Conservation (phyloP, 1,140 invertebrate species). For the Scylla paramamosain region DNA sequence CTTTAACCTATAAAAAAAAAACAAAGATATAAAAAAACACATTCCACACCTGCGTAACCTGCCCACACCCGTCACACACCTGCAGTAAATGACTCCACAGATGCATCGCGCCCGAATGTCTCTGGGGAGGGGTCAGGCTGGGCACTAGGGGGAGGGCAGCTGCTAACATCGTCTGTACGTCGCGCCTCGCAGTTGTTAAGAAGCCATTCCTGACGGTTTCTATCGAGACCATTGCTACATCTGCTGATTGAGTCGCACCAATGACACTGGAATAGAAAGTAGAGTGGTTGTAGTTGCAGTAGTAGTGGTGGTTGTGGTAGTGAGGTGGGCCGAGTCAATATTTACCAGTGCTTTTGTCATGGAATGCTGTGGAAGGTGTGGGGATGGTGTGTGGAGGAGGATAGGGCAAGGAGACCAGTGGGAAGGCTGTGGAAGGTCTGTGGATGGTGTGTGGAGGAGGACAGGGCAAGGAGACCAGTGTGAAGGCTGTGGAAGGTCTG, state of each 20-base stretch:
- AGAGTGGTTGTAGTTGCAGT: neutral
- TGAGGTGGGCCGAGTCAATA: neutral
- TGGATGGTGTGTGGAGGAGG: no score
- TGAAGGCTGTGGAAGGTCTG: no score
- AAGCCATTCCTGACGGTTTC: constrained; percentile 94
- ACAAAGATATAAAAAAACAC: no score
- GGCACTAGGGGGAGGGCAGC: constrained; percentile 79
- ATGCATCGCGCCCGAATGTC: constrained; percentile 53
- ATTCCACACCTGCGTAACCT: no score
- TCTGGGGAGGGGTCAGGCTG: neutral
- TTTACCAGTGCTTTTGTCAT: no score
- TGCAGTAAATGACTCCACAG: constrained; percentile 45
- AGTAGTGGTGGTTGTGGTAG: neutral
- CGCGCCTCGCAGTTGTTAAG: constrained; percentile 86
- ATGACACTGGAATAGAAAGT: constrained; percentile 86
- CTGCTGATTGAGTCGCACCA: constrained; percentile 92
- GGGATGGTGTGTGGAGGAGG: no score
- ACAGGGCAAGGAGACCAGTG: no score
- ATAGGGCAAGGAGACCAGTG: no score
- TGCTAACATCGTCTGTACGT: constrained; percentile 80
- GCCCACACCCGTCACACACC: neutral
- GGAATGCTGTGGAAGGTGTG: no score
- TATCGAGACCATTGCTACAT: constrained; percentile 94
- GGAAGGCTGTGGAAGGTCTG: no score
- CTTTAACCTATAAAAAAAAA: no score